Base-by-base conservation (phyloP, 2,113 vertebrate species). In the Apodemus sylvaticus region DNA sequence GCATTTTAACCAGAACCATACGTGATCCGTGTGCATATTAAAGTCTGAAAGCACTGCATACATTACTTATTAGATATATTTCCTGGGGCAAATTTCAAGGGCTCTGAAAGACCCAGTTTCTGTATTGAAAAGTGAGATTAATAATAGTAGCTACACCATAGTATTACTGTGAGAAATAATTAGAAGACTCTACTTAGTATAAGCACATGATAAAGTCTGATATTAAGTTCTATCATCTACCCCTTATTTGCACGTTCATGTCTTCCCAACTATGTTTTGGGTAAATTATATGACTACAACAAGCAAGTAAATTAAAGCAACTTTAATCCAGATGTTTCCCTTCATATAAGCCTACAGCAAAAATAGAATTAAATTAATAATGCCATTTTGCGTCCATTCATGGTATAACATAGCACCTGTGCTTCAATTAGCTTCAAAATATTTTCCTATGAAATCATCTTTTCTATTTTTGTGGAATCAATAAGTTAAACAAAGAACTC, bases 281-380 rank as follows among this genome's bases (percentile, higher is more conserved):
- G 29, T 78, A 34, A 26, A 89, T 71, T 62, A 73, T 19, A 83
- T 1, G 94, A 76, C 14, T 60, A 71, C 16, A 48, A 55, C 60
- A 94, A 0, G 1, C 29, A 82, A 19, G 73, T 78, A 81, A 92
- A 90, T 48, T 78, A 45, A 76, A 83, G 34, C 13, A 88, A 31
- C 34, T 93, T 95, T 74, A 91, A 78, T 78, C 34, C 26, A 92
- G 39, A 36, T n/a, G 31, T 45, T 13, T 86, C 53, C 53, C 26
- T 71, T 53, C 78, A 1, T 62, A 81, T 77, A 92, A 91, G 20
- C 26, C 48, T 71, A 62, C 19, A 64, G 81, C 36, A 89, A 86
- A 97, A 94, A 58, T 5, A 45, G 42, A 90, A 82, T 20, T 31
- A 26, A 96, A 93, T 95, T 94, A 91, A 91, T 31, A 91, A n/a